Evolutionary conservation across 2,113 vertebrate species (phyloP).

Genomic region (Sialia sialis): DNA sequence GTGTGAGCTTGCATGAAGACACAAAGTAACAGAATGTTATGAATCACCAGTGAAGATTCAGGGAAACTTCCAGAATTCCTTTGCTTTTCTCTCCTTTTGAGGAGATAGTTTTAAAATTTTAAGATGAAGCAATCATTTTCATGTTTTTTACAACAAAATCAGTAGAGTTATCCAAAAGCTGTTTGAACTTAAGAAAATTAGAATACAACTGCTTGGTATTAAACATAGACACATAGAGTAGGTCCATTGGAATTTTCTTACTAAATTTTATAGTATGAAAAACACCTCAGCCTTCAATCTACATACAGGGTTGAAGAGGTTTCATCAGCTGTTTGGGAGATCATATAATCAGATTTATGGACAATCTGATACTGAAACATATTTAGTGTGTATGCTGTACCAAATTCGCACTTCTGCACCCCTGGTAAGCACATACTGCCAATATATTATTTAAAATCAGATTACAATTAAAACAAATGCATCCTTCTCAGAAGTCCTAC

Average conservation of each 20-base stretch:
- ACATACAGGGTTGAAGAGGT: not conserved
- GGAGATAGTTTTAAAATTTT: not conserved
- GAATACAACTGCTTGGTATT: not conserved
- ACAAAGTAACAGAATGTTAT: not conserved
- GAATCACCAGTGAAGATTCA: not conserved
- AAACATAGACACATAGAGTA: not conserved
- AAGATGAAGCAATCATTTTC: not conserved
- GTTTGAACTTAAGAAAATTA: not conserved
- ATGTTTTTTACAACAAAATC: not conserved
- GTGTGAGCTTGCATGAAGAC: not conserved
- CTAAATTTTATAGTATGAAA: not conserved
- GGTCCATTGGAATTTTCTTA: not conserved
- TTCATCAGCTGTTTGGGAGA: not conserved
- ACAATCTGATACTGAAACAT: not conserved
- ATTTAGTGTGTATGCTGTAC: not conserved
- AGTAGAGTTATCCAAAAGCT: not conserved
- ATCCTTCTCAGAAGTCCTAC: not conserved
- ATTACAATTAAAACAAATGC: not conserved
- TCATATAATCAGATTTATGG: not conserved
- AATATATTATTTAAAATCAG: not conserved
- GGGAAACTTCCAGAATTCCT: not conserved
- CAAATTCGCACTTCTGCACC: not conserved
- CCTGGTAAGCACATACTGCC: not conserved
- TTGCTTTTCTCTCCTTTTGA: not conserved
- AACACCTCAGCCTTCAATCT: not conserved